phyloP scores from a whole-genome alignment of 2,113 vertebrate genomes.

The Macaca fascicularis region T2T-MFA8v1.1 NC_088378.1:165873001-165873500 shows the following conservation, averaged over 20 bases:
- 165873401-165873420: neutral
- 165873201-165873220: neutral
- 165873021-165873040: neutral
- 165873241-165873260: neutral
- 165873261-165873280: neutral
- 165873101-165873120: neutral
- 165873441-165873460: neutral
- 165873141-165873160: neutral
- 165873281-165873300: neutral
- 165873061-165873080: neutral
- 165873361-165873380: neutral
- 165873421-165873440: neutral
- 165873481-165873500: conserved; percentile 3
- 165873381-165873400: neutral
- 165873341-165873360: conserved; percentile 5
- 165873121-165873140: conserved; percentile 1
- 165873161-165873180: neutral
- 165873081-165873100: neutral
- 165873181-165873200: neutral
- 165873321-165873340: neutral
- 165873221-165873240: neutral
- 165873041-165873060: neutral
- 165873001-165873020: neutral
- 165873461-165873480: conserved; percentile 7
- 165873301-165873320: neutral